A percentile compares a stretch with the other conserved stretches of the same genome.
These are phyloP conservation scores for Himalopsyche tibetana DNA, from an alignment of 2,888 invertebrate species.

Conservation along the genomic window DNA sequence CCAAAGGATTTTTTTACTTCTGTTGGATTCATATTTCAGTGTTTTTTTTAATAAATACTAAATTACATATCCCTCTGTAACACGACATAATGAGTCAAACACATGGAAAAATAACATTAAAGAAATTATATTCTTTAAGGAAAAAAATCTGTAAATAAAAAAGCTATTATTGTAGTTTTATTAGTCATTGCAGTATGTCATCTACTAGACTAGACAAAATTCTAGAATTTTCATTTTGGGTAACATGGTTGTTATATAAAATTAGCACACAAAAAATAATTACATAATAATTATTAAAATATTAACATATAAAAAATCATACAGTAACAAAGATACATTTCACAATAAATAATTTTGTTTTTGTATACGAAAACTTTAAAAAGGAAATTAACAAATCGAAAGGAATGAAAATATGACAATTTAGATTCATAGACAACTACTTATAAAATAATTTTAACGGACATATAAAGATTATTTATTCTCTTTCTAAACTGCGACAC, in stretches of 20 bases:
- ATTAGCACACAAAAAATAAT: constrained; percentile 2
- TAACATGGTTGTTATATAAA: constrained; percentile 8
- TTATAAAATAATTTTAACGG: too few species aligned
- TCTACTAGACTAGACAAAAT: too few species aligned
- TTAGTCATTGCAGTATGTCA: too few species aligned
- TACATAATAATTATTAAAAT: background rate
- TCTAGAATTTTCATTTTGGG: background rate
- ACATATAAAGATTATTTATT: too few species aligned
- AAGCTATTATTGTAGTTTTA: too few species aligned
- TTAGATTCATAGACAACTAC: too few species aligned
- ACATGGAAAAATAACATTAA: background rate
- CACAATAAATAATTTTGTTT: background rate
- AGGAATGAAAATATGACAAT: too few species aligned
- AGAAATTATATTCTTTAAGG: too few species aligned
- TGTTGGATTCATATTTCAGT: background rate
- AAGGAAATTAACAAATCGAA: too few species aligned
- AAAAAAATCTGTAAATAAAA: too few species aligned
- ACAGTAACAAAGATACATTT: constrained; percentile 21
- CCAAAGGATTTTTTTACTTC: background rate
- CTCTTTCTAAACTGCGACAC: too few species aligned
- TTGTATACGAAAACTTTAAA: too few species aligned
- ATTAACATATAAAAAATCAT: constrained; percentile 8
- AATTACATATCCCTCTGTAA: constrained; percentile 2
- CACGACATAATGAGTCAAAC: background rate
- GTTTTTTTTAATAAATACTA: background rate